These are phyloP conservation scores for Tetraodon nigroviridis DNA, from an alignment of 2,113 vertebrate genomes.

Conservation along the genomic window DNA sequence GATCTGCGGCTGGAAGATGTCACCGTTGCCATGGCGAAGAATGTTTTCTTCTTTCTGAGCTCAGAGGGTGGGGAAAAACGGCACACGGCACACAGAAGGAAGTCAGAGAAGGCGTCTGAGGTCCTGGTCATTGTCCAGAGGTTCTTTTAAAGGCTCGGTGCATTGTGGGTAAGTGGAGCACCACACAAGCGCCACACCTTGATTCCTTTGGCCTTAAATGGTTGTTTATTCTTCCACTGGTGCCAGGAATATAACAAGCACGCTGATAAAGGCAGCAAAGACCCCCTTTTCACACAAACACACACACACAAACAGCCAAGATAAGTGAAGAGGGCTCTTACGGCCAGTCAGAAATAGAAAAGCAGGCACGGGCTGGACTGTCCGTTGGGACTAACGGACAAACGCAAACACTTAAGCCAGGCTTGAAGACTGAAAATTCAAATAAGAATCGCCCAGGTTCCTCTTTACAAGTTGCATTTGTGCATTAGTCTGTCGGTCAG, in stretches of 20 bases:
- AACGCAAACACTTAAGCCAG: too few species aligned
- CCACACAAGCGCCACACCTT: background rate
- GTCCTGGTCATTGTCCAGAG: constrained; percentile 2
- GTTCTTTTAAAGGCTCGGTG: constrained; percentile 42
- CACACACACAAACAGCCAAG: constrained; percentile 22
- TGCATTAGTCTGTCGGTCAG: constrained; percentile 39
- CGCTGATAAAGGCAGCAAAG: constrained; percentile 61
- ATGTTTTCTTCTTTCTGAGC: background rate
- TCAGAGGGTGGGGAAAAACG: too few species aligned
- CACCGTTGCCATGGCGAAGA: constrained; percentile 62
- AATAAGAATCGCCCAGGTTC: background rate
- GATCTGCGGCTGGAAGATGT: constrained; percentile 64
- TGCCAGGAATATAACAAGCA: constrained; percentile 68
- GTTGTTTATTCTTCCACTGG: constrained; percentile 34
- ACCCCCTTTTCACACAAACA: constrained; percentile 15
- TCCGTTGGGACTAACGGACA: constrained; percentile 6
- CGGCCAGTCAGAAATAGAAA: constrained; percentile 50
- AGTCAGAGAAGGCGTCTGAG: constrained; percentile 1
- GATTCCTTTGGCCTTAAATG: constrained; percentile 64
- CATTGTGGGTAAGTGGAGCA: constrained; percentile 60
- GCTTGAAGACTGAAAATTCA: too few species aligned
- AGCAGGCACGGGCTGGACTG: constrained; percentile 17
- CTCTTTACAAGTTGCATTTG: constrained; percentile 44
- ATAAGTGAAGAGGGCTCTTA: constrained; percentile 46
- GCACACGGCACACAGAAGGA: too few species aligned